Percentiles rank a stretch among this genome's conserved stretches.
Evolutionary conservation across 2,888 invertebrate species (phyloP).

Genomic region (Agelastica alni): DNA sequence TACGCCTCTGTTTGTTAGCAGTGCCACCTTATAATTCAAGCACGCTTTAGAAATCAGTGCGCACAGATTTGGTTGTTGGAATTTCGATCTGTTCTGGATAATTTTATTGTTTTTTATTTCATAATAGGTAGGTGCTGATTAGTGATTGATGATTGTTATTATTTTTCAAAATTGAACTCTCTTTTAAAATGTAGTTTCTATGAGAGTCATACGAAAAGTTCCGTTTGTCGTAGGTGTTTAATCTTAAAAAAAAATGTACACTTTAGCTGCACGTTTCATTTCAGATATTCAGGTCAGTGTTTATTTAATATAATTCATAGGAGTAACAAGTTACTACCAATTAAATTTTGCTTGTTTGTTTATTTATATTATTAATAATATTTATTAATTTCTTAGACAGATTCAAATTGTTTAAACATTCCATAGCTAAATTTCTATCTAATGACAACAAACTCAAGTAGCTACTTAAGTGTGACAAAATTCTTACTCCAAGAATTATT

Average conservation of each 20-base stretch:
- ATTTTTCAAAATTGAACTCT: background rate
- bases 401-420: too few species aligned
- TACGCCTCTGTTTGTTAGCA: background rate
- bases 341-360: too few species aligned
- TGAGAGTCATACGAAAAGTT: background rate
- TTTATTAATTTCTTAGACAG: too few species aligned
- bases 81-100: constrained; percentile 6
- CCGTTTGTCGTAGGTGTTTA: background rate
- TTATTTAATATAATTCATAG: too few species aligned
- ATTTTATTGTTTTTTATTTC: constrained; percentile 6
- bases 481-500: too few species aligned
- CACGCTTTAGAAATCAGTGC: constrained; percentile 3
- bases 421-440: too few species aligned
- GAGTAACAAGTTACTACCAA: too few species aligned
- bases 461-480: too few species aligned
- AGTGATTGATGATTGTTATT: constrained; percentile 5
- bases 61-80: background rate
- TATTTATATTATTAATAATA: too few species aligned
- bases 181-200: background rate
- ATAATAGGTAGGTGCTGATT: background rate
- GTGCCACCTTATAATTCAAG: background rate
- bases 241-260: constrained; percentile 2
- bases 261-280: too few species aligned
- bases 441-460: too few species aligned
- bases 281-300: too few species aligned